phyloP scores from a whole-genome alignment of 2,797 vertebrate genomes.

The Aulostomus chinensis region DNA sequence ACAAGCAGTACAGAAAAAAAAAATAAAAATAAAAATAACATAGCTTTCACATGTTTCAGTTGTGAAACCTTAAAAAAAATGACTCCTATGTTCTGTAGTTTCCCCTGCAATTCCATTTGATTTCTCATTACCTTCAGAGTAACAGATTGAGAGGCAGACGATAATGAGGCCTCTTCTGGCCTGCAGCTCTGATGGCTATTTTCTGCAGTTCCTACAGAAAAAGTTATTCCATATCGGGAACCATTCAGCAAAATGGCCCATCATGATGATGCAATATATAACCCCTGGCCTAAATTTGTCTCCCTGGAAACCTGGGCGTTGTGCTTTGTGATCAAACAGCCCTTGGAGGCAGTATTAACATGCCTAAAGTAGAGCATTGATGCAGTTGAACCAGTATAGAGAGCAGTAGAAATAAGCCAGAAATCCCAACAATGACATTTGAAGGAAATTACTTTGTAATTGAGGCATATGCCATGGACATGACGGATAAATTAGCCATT shows the following conservation, averaged over 20 bases:
- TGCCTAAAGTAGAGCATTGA: slow-evolving; percentile 55
- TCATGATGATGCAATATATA: slow-evolving; percentile 62
- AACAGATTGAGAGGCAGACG: slow-evolving; percentile 38
- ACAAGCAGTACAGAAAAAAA: slow-evolving; percentile 26
- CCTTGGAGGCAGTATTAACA: slow-evolving; percentile 62
- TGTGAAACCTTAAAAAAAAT: too few species aligned
- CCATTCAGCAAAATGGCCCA: slow-evolving; percentile 63
- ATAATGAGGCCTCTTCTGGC: slow-evolving; percentile 63
- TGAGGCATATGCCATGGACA: slow-evolving; percentile 69
- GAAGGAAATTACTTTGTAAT: slow-evolving; percentile 78
- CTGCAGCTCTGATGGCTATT: slow-evolving; percentile 59
- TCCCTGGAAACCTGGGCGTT: slow-evolving; percentile 39
- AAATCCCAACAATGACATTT: slow-evolving; percentile 68
- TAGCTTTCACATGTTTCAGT: too few species aligned
- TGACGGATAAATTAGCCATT: slow-evolving; percentile 78
- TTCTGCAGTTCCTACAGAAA: too few species aligned
- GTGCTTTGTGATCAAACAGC: slow-evolving; percentile 64
- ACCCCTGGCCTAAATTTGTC: slow-evolving; percentile 62
- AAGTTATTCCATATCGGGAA: slow-evolving; percentile 52
- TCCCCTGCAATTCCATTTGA: too few species aligned
- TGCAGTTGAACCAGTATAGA: slow-evolving; percentile 40
- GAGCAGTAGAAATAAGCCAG: slow-evolving; percentile 51
- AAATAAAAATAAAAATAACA: too few species aligned
- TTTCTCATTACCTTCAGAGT: slow-evolving; percentile 51
- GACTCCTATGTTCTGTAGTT: too few species aligned